Evolutionary conservation across 1,140 invertebrate species (phyloP).

Genomic region (Drosophila quadrilineata): DNA sequence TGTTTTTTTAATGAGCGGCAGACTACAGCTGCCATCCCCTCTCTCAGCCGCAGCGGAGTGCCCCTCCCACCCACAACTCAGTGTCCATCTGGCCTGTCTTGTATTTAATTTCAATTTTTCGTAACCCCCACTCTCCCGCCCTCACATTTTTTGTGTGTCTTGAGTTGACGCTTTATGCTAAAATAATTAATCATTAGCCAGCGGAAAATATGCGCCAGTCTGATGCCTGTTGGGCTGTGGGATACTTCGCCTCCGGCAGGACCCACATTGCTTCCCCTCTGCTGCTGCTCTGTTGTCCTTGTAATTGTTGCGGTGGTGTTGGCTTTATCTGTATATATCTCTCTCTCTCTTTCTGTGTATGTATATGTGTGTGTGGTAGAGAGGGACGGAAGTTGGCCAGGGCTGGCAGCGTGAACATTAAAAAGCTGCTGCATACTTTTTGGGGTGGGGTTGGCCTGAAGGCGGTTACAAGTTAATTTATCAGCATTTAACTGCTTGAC

Average conservation of each 20-base stretch:
- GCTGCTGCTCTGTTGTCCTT: too few species aligned
- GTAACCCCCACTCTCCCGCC: too few species aligned
- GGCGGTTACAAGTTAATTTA: slow-evolving; percentile 69
- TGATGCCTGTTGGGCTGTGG: slow-evolving; percentile 46
- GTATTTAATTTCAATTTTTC: slow-evolving; percentile 73
- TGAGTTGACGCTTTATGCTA: slow-evolving; percentile 78
- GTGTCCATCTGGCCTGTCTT: slow-evolving; percentile 45
- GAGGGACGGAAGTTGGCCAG: background rate
- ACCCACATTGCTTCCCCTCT: too few species aligned
- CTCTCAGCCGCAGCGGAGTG: too few species aligned
- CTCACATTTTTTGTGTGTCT: slow-evolving; percentile 37
- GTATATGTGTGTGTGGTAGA: background rate
- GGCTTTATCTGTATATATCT: too few species aligned
- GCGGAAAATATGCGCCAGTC: slow-evolving; percentile 65
- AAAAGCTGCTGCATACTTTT: slow-evolving; percentile 62
- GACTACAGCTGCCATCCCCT: slow-evolving; percentile 5
- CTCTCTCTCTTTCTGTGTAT: too few species aligned
- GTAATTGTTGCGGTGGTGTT: slow-evolving; percentile 66
- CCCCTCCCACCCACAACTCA: too few species aligned
- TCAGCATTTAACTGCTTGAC: slow-evolving; percentile 75
- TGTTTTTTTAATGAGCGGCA: slow-evolving; percentile 73
- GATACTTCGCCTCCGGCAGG: too few species aligned
- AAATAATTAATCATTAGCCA: slow-evolving; percentile 78
- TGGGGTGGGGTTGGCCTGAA: slow-evolving; percentile 1
- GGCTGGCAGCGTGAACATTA: slow-evolving; percentile 45